Conservation (phyloP, 1,140 invertebrate species). For the Ericerus pela region DNA sequence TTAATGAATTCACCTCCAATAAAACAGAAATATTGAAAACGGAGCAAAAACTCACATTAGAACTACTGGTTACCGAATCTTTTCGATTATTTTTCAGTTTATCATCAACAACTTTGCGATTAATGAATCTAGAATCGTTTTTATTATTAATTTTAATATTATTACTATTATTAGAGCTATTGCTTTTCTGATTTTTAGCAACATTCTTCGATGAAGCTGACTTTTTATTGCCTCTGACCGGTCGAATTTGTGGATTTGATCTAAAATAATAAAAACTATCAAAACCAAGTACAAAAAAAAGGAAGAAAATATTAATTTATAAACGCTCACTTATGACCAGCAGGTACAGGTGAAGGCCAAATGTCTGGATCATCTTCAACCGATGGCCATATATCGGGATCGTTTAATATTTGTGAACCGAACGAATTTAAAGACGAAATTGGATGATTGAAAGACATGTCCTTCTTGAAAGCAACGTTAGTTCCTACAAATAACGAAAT, state of each 20-base stretch:
- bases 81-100: constrained; percentile 35
- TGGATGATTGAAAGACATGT: constrained; percentile 3
- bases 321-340: constrained; percentile 50
- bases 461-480: neutral
- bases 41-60: neutral
- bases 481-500: neutral
- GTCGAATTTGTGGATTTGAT: neutral
- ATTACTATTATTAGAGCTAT: no score
- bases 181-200: constrained; percentile 16
- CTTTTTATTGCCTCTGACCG: neutral
- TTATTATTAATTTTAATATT: constrained; percentile 27
- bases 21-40: neutral
- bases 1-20: neutral
- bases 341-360: constrained; percentile 76
- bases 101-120: constrained; percentile 40
- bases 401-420: constrained; percentile 21
- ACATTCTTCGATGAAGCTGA: constrained; percentile 6
- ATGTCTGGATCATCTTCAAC: constrained; percentile 60
- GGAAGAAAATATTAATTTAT: no score
- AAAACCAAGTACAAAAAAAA: neutral
- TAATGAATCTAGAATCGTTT: constrained; percentile 31
- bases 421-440: neutral
- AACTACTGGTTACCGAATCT: constrained; percentile 23
- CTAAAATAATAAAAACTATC: no score
- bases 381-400: constrained; percentile 58